Percentiles rank a stretch among this genome's conserved stretches.
Evolutionary conservation across 2,888 invertebrate genomes (phyloP).

Genomic region (Lithosia quadra): DNA sequence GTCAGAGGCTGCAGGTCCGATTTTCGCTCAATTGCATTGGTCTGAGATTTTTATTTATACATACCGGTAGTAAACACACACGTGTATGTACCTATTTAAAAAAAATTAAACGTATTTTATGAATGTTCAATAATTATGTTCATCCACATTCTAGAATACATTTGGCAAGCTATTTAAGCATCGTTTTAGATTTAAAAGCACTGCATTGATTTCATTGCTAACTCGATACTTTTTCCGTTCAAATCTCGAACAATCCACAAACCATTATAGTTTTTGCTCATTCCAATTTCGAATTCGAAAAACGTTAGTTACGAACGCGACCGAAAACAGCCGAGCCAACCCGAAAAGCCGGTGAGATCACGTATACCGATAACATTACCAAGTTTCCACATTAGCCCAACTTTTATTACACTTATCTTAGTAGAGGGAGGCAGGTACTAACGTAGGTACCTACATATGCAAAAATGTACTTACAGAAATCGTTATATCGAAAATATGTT

Average conservation of each 20-base stretch:
- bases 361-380: conserved; percentile 85
- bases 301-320: conserved; percentile 68
- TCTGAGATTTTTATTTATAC: too few relatives aligned
- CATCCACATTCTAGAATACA: too few relatives aligned
- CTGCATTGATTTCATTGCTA: too few relatives aligned
- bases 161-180: too few relatives aligned
- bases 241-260: conserved; percentile 54
- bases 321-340: conserved; percentile 55
- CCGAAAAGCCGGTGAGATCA: conserved; percentile 83
- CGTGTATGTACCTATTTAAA: too few relatives aligned
- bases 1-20: too few relatives aligned
- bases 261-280: conserved; percentile 67
- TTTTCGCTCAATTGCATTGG: too few relatives aligned
- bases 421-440: conserved; percentile 66
- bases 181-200: too few relatives aligned
- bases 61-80: too few relatives aligned
- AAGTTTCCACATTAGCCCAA: conserved; percentile 84
- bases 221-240: conserved; percentile 38
- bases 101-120: too few relatives aligned
- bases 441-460: conserved; percentile 44
- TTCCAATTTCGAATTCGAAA: conserved; percentile 66
- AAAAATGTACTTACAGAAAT: conserved; percentile 69
- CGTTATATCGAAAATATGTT: conserved; percentile 32
- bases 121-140: too few relatives aligned
- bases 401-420: conserved; percentile 86